These are phyloP conservation scores for Sebastes trivittatus DNA, from an alignment of 2,797 vertebrate species.

Conservation along the genomic window DNA sequence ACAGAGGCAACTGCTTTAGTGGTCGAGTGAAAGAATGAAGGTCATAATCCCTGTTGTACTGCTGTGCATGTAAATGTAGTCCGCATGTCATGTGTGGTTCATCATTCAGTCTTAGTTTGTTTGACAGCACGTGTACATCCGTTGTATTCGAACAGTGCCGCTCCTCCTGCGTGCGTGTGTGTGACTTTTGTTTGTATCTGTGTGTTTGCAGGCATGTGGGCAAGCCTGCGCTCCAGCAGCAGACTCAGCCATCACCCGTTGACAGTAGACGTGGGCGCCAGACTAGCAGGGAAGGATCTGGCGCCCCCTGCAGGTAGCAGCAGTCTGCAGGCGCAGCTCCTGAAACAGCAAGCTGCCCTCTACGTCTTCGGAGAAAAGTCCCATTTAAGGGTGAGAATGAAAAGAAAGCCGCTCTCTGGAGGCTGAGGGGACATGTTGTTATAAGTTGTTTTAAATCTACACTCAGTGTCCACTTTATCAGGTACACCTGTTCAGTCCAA, in stretches of 20 bases:
- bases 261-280: slow-evolving; percentile 85
- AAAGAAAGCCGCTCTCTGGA: not conserved
- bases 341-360: slow-evolving; percentile 92
- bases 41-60: slow-evolving; percentile 32
- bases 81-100: slow-evolving; percentile 63
- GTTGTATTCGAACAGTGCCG: slow-evolving; percentile 19
- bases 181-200: slow-evolving; percentile 46
- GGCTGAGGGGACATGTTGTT: not conserved
- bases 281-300: slow-evolving; percentile 91
- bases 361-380: slow-evolving; percentile 99
- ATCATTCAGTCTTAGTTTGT: slow-evolving; percentile 55
- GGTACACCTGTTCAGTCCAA: not conserved
- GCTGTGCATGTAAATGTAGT: slow-evolving; percentile 65
- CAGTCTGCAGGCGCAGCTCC: slow-evolving; percentile 90
- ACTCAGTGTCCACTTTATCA: not conserved
- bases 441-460: not conserved
- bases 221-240: slow-evolving; percentile 95
- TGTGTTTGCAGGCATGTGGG: slow-evolving; percentile 91
- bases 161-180: slow-evolving; percentile 24
- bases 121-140: slow-evolving; percentile 60
- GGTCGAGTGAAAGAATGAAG: slow-evolving; percentile 45
- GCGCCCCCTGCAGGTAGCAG: slow-evolving; percentile 83
- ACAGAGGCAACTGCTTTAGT: slow-evolving; percentile 40
- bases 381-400: slow-evolving; percentile 90
- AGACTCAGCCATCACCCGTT: slow-evolving; percentile 86